Conservation (phyloP, 1,140 invertebrate genomes). For the Diorhabda carinulata region DNA sequence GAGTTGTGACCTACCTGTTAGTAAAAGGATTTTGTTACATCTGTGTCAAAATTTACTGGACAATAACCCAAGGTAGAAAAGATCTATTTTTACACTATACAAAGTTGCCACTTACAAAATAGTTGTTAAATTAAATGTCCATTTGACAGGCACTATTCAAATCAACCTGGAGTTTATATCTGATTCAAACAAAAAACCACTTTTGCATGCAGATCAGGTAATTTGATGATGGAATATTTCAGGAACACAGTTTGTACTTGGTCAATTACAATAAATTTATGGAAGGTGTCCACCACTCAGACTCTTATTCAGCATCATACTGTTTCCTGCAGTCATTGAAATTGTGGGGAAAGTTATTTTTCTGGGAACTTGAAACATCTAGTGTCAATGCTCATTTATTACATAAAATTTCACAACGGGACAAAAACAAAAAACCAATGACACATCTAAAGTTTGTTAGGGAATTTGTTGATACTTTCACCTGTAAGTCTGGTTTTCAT, state of each 20-base stretch:
- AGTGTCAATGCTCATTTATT: slow-evolving; percentile 16
- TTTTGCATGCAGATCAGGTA: slow-evolving; percentile 11
- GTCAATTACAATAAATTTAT: slow-evolving; percentile 26
- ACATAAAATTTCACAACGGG: background rate
- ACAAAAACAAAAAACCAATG: background rate
- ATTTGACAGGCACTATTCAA: slow-evolving; percentile 4
- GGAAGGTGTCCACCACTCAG: slow-evolving; percentile 40
- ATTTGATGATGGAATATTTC: slow-evolving; percentile 11
- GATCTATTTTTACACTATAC: slow-evolving; percentile 18
- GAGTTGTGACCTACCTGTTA: no score
- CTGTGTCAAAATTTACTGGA: background rate
- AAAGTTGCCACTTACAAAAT: slow-evolving; percentile 14
- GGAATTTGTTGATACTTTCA: slow-evolving; percentile 11
- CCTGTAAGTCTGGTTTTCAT: background rate
- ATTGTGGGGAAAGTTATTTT: slow-evolving; percentile 33
- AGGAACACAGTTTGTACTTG: slow-evolving; percentile 1
- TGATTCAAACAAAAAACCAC: slow-evolving; percentile 15
- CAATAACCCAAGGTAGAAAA: slow-evolving; percentile 11
- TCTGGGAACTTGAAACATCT: slow-evolving; percentile 20
- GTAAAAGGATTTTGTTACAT: no score
- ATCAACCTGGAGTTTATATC: slow-evolving; percentile 19
- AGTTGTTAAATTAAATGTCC: slow-evolving; percentile 4
- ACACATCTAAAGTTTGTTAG: slow-evolving; percentile 6
- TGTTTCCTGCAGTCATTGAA: slow-evolving; percentile 26
- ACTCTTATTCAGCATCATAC: slow-evolving; percentile 39